Evolutionary conservation across 2,888 invertebrate species (phyloP), one percentile per base, ranked within the genome.

Genomic region (Gnatocerus cornutus): DNA sequence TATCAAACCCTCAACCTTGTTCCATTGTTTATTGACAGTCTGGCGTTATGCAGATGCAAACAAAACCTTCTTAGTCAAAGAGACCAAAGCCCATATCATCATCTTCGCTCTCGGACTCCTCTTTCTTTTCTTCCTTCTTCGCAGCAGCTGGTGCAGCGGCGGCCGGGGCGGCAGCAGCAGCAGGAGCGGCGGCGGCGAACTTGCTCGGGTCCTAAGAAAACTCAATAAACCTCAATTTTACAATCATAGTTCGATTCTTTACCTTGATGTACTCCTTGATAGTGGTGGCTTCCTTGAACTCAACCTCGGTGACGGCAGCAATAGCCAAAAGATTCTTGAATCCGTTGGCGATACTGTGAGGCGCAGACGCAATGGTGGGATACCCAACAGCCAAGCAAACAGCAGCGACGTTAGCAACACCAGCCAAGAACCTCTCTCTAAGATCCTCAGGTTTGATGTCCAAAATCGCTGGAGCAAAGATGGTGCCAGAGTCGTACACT

Each of bases 51-150:
- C 72, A 77, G 56, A 73, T 74, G 71, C 74, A 74, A 64, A 68
- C 71, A 72, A 74, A 74, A 13, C 59, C 16, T 45, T 41, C 76
- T 89, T 94, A 95, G 86, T 95, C 95, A 83, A 95, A 96, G 16
- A 96, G 92, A 86, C 97, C 98, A 86, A 99, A 97, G 86, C 98
- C 98, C 97, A 99, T 97, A 86, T 98, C 98, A 79, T 98, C 98
- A 81, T 93, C 93, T 76, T 96, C 96, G 73, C 91, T 91, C 82
- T 93, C 93, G 4, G 91, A 89, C 68, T 93, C 94, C 80, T 94
- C 94, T 80, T 93, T 92, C 86, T 93, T 92, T 79, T 93, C 92
- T 83, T 93, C 93, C 82, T 91, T 91, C 72, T 90, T 89, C 59
- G 89, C 89, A 72, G 90, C 89, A 76, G 88, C 88, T 48, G 87